phyloP scores from a whole-genome alignment of 1,140 invertebrate species.

The Leptinotarsa defecta region DNA sequence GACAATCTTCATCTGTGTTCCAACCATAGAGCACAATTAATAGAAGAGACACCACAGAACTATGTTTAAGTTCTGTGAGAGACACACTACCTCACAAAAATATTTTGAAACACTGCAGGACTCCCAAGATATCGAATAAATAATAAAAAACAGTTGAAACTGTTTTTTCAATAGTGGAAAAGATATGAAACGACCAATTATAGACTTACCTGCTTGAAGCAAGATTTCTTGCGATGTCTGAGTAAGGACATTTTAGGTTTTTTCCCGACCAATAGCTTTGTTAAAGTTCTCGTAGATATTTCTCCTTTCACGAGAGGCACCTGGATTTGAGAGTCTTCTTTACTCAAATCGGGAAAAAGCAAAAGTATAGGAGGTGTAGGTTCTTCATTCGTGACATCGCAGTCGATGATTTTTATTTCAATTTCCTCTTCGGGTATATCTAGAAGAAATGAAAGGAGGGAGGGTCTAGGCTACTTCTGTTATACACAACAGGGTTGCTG shows the following conservation, averaged over 20 bases:
- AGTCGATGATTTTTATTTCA: conserved; percentile 10
- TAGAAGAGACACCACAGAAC: too few relatives aligned
- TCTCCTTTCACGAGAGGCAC: neutral
- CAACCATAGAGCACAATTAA: too few relatives aligned
- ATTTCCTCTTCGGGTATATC: neutral
- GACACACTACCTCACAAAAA: too few relatives aligned
- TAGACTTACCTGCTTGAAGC: neutral
- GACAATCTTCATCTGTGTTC: too few relatives aligned
- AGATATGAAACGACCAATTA: too few relatives aligned
- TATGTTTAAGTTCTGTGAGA: too few relatives aligned
- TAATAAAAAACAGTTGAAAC: too few relatives aligned
- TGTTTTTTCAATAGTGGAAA: too few relatives aligned
- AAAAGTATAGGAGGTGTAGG: conserved; percentile 3
- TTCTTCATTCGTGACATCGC: neutral
- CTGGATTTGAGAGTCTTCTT: neutral
- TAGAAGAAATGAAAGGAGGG: neutral
- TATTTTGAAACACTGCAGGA: too few relatives aligned
- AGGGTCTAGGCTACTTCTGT: too few relatives aligned
- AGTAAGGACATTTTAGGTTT: conserved; percentile 13
- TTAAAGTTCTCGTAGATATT: conserved; percentile 13
- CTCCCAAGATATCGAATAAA: too few relatives aligned
- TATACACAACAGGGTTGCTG: too few relatives aligned
- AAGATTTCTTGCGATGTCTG: neutral
- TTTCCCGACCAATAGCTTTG: neutral
- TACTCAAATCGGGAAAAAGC: conserved; percentile 14